These are phyloP conservation scores for Opisthograptis luteolata DNA, from an alignment of 2,888 invertebrate species.

Conservation along the genomic window DNA sequence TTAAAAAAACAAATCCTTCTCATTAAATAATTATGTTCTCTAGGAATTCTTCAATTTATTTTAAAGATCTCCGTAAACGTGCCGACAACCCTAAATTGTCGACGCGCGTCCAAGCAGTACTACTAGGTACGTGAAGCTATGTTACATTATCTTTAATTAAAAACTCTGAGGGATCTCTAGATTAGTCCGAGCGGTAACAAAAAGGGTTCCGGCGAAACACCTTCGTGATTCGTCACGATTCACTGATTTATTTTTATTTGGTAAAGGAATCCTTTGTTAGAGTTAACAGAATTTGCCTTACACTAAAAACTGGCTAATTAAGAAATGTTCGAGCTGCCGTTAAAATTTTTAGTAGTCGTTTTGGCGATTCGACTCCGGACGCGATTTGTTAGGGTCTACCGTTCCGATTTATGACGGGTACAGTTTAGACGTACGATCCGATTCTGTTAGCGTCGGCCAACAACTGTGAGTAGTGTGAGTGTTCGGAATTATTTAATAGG, in stretches of 20 bases:
- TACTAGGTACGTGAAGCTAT: slow-evolving; percentile 77
- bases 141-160: slow-evolving; percentile 82
- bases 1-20: too few species aligned
- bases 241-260: slow-evolving; percentile 79
- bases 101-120: slow-evolving; percentile 37
- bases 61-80: slow-evolving; percentile 11
- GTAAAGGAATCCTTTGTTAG: slow-evolving; percentile 75
- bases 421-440: slow-evolving; percentile 39
- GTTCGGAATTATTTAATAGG: slow-evolving; percentile 19
- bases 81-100: slow-evolving; percentile 53
- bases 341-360: slow-evolving; percentile 66
- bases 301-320: slow-evolving; percentile 81
- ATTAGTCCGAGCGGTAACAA: slow-evolving; percentile 78
- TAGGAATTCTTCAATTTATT: slow-evolving; percentile 8
- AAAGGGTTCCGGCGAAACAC: slow-evolving; percentile 80
- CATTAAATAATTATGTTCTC: background rate
- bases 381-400: slow-evolving; percentile 51
- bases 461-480: slow-evolving; percentile 1
- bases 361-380: slow-evolving; percentile 46
- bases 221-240: slow-evolving; percentile 81
- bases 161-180: slow-evolving; percentile 75
- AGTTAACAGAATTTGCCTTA: slow-evolving; percentile 81
- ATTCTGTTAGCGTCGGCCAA: slow-evolving; percentile 17
- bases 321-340: slow-evolving; percentile 78
- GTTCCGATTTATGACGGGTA: slow-evolving; percentile 43